phyloP scores from a whole-genome alignment of 2,797 vertebrate genomes.

The Uromys caudimaculatus region DNA sequence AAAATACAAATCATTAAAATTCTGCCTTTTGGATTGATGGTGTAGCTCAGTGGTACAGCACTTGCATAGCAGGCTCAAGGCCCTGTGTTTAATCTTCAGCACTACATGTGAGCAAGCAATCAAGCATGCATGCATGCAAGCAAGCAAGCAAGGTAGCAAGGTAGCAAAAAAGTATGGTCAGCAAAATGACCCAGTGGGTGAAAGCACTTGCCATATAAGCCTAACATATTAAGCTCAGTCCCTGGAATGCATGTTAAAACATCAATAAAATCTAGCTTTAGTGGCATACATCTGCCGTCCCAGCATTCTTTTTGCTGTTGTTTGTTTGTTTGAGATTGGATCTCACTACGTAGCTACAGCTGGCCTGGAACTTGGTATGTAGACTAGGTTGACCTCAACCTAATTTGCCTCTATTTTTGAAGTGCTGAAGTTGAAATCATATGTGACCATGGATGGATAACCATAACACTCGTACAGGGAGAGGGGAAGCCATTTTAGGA shows the following conservation, averaged over 20 bases:
- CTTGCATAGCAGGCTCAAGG: not conserved
- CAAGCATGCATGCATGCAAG: not conserved
- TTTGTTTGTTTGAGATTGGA: not conserved
- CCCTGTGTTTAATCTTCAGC: not conserved
- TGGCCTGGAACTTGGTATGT: not conserved
- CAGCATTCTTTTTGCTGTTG: not conserved
- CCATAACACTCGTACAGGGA: not conserved
- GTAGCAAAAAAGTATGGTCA: not conserved
- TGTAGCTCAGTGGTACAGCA: not conserved
- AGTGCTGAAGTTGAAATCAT: not conserved
- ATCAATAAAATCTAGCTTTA: too few relatives aligned
- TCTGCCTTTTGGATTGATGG: not conserved
- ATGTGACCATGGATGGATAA: not conserved
- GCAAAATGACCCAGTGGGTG: not conserved
- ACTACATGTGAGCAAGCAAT: not conserved
- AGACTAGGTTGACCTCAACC: not conserved
- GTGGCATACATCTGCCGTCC: not conserved
- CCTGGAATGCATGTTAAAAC: not conserved
- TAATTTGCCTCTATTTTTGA: not conserved
- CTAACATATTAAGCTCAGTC: not conserved
- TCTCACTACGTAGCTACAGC: not conserved
- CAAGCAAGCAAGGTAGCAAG: not conserved
- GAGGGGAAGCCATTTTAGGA: not conserved
- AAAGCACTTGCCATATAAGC: not conserved
- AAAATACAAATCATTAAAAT: conserved; percentile 44